Evolutionary conservation across 2,113 vertebrate genomes (phyloP), one percentile per base, ranked within the genome.

Genomic region (Gymnarchus niloticus): DNA sequence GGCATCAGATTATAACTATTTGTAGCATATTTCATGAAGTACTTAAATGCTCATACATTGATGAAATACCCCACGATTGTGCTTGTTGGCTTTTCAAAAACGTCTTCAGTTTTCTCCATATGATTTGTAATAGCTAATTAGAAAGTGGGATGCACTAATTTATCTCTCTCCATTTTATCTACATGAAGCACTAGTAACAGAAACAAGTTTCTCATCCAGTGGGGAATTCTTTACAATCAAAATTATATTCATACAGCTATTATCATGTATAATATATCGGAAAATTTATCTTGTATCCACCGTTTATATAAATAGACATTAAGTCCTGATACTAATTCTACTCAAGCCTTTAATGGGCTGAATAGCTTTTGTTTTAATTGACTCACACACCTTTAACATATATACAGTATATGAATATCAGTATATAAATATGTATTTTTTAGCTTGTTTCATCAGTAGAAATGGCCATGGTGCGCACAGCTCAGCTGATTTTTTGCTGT

Each of bases 1-100:
- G 33, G 12, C 65, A 41, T 41, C 28, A 41, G 14, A 41, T 33
- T 14, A 17, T 73, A 73, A 37, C 33, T 17, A 73, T 28, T 73
- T 41, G 33, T n/a, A 73, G 65, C 28, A 73, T 41, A 80, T 49
- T 80, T 48, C n/a, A 25, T 25, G 44, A 80, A 82, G 17, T 21
- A 51, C 51, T 82, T 56, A 52, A 56, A 33, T 82, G 33, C 23
- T 81, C 41, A 52, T 52, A 52, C 37, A 56, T 14, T 28, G 28
- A 9, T 82, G 51, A 51, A 69, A 56, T 82, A 54, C 81, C 80
- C 81, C 81, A 2, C 17, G 48, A 82, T 73, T 73, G 41, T 73
- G 17, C 19, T 14, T 37, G 28, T 73, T 73, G 33, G 28, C 65
- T 73, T 41, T 37, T 73, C 19, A 33, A n/a, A n/a, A n/a, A n/a